These are phyloP conservation scores for Lutjanus campechanus DNA, from an alignment of 2,797 vertebrate species.

Conservation along the genomic window DNA sequence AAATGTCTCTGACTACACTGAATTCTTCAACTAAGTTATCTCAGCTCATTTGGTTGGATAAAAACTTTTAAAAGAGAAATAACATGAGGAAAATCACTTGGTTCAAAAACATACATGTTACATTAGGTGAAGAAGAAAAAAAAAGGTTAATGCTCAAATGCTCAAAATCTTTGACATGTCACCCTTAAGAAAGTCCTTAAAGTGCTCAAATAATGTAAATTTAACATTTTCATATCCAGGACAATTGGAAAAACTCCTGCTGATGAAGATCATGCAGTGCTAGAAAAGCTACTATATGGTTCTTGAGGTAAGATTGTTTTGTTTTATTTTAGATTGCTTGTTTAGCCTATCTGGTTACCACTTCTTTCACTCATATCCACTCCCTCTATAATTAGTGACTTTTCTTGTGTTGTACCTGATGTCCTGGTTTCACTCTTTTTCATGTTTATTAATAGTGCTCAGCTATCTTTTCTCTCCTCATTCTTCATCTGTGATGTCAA, in stretches of 20 bases:
- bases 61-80: too few relatives aligned
- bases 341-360: background rate
- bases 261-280: background rate
- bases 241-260: background rate
- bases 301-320: background rate
- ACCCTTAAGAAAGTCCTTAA: background rate
- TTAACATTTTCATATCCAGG: background rate
- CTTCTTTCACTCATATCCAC: background rate
- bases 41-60: too few relatives aligned
- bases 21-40: too few relatives aligned
- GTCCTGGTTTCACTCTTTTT: background rate
- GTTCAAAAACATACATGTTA: too few relatives aligned
- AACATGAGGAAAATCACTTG: too few relatives aligned
- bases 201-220: background rate
- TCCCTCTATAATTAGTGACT: background rate
- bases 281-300: background rate
- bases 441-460: background rate
- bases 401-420: background rate
- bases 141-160: too few relatives aligned
- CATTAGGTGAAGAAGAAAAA: too few relatives aligned
- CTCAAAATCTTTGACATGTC: background rate
- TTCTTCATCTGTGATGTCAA: slow-evolving; percentile 22
- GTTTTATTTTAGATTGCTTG: background rate
- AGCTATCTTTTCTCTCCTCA: background rate
- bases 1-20: too few relatives aligned